Conservation (phyloP, 2,888 invertebrate genomes). For the Zeuzera pyrina region DNA sequence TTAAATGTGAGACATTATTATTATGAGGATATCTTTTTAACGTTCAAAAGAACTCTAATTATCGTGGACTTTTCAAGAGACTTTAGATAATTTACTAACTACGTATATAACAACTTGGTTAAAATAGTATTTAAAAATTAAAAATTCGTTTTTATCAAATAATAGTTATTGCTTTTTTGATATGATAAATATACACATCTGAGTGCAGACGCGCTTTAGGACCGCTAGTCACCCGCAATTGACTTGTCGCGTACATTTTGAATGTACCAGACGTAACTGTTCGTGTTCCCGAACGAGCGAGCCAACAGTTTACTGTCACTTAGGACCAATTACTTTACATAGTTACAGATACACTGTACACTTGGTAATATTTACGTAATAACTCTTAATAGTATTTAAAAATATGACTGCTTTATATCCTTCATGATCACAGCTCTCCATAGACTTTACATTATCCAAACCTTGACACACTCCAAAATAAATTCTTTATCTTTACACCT, state of each 20-base stretch:
- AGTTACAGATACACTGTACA: conserved; percentile 37
- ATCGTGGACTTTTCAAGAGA: conserved; percentile 64
- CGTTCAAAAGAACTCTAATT: conserved; percentile 68
- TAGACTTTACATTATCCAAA: conserved; percentile 67
- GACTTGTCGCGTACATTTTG: conserved; percentile 3
- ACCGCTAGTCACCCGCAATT: conserved; percentile 5
- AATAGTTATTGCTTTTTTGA: conserved; percentile 72
- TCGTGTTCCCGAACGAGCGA: too few relatives aligned
- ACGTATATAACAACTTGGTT: conserved; percentile 67
- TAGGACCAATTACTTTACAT: conserved; percentile 20
- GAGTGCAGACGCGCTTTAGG: conserved; percentile 23
- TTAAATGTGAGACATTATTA: conserved; percentile 50
- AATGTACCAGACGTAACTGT: conserved; percentile 6
- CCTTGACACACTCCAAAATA: conserved; percentile 65
- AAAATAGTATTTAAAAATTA: conserved; percentile 66
- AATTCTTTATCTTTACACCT: conserved; percentile 71
- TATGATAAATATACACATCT: conserved; percentile 62
- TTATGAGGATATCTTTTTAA: conserved; percentile 44
- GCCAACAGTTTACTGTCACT: conserved; percentile 15
- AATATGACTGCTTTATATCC: conserved; percentile 73
- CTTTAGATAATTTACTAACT: conserved; percentile 66
- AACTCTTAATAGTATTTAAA: conserved; percentile 69
- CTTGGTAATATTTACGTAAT: conserved; percentile 56
- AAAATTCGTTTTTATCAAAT: conserved; percentile 60
- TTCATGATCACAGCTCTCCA: conserved; percentile 71